Conservation (phyloP, 2,797 vertebrate genomes). For the Microctenopoma lineatum region DNA sequence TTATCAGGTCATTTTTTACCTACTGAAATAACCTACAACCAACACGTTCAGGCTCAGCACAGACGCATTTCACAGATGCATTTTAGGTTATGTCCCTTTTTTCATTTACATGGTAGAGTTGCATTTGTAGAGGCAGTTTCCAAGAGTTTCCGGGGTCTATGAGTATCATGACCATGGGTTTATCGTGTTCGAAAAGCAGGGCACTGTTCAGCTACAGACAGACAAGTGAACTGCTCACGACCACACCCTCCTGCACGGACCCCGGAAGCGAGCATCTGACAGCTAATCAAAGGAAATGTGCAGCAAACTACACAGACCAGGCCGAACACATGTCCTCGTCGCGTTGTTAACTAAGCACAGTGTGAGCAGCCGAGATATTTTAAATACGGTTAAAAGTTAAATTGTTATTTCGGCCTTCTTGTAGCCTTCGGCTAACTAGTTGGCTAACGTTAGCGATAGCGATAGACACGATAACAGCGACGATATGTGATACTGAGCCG, state of each 20-base stretch:
- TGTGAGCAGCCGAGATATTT: background rate
- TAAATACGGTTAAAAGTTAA: background rate
- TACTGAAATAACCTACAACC: no score
- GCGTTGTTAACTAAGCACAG: accelerated
- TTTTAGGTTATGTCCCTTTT: no score
- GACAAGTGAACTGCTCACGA: background rate
- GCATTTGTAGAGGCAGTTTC: no score
- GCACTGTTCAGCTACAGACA: no score
- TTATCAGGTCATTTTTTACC: no score
- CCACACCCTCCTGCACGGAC: conserved; percentile 47
- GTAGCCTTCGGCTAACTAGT: background rate
- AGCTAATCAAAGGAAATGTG: background rate
- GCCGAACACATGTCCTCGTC: background rate
- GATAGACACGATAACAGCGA: background rate
- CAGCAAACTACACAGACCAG: accelerated
- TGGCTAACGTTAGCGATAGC: background rate
- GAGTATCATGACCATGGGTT: no score
- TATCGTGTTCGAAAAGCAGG: no score
- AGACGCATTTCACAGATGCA: no score
- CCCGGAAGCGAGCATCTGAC: conserved; percentile 37
- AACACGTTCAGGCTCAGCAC: no score
- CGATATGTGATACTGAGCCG: background rate
- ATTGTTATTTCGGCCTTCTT: accelerated
- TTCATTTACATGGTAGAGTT: no score
- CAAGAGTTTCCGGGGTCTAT: no score